Base-by-base conservation (phyloP, 2,888 invertebrate genomes). In the Stenodera caucasica region DNA sequence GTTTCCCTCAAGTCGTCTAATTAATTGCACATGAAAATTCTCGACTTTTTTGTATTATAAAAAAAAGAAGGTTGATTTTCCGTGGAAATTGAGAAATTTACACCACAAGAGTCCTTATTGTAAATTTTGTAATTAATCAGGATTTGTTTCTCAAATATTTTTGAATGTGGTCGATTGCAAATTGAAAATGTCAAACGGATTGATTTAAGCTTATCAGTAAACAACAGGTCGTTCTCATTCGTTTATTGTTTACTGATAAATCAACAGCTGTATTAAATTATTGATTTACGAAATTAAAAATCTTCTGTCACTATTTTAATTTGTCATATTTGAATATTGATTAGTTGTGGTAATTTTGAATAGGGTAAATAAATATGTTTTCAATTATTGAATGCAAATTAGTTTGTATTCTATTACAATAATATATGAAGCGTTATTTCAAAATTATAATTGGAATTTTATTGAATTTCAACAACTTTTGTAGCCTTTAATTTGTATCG, bases 171-270 rank as follows among this genome's bases (percentile, higher is more conserved):
- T 23, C 12, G 11, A 5, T 18, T 37, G 53, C 60, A 65, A 61
- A 65, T 62, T 65, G 65, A 65, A 65, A 65, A 65, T 58, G 60
- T 55, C 61, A 60, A 29, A 37, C 18, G 57, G 63, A 61, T 60
- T 61, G 58, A 30, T 29, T 40, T 50, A 58, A 64, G 65, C 62
- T 67, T 65, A 67, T 67, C 65, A 57, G 62, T 62, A 65, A 67
- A 67, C 61, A 64, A 58, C 67, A 65, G 61, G 64, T 64, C 56
- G 51, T 60, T 55, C 60, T 40, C 52, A 54, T 56, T 49, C 49
- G 54, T 35, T 53, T n/a, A 53, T 30, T 58, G 58, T 58, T 52
- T 58, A 57, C 53, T 40, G 52, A 49, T 51, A 53, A 15, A 23
- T 12, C 11, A 15, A 30, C 45, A 45, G 57, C 45, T 57, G 54